Base-by-base conservation (phyloP, 2,888 invertebrate species). In the Glaucopsyche alexis region DNA sequence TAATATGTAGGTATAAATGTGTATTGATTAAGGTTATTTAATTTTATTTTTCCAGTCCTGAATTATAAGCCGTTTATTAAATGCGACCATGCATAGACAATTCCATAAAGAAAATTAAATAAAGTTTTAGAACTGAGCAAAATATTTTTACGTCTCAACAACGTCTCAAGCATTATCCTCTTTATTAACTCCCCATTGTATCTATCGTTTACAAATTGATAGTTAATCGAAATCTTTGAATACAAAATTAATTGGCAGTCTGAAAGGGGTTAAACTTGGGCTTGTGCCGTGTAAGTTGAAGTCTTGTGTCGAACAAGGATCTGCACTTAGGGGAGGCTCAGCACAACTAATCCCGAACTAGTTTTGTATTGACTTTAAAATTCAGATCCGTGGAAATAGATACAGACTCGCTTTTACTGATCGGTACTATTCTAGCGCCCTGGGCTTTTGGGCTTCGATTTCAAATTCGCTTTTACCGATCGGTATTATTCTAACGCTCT, bases 271-370 rank as follows among this genome's bases (percentile, higher is more conserved):
- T 75, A 14, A 75, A 74, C 75, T 73, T 69, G 71, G 66, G 67
- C 74, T 65, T 76, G 55, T 64, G 55, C 60, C 73, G 42, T 70
- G 55, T 72, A 72, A 52, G 72, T 76, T 74, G 81, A 81, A 81
- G 85, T 90, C 85, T 87, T 84, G 83, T 88, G 89, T 90, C 88
- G 88, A 87, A 92, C 91, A 91, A 80, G 91, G 87, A 87, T 90
- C 87, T 90, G 91, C 92, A 91, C 92, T 92, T 85, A 85, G 81
- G 69, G 74, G 78, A 79, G 72, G 75, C 74, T 84, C 81, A 82
- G 80, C 83, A 80, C 79, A 86, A 89, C 88, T 90, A 90, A 91
- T 87, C 87, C 88, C 87, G 82, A 65, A 70, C 60, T 70, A 60
- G 71, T 72, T 72, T 47, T 45, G 55, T 71, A 65, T 77, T 76